Base-by-base conservation (phyloP, 92 coral and sea anemone genomes). In the Palythoa caribaeorum region DNA sequence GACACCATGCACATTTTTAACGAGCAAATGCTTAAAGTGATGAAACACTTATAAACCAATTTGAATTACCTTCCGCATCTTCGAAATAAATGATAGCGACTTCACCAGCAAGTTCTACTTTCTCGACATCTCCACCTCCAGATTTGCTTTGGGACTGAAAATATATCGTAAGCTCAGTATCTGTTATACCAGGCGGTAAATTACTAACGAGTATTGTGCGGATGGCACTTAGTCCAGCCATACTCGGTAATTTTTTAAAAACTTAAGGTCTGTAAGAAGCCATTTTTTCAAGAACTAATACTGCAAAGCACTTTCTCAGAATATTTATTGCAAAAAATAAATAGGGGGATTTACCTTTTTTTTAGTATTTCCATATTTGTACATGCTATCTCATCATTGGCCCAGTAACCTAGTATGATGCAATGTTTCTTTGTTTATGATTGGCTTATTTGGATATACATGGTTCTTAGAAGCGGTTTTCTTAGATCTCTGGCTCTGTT, bases 71-170 rank as follows among this genome's bases (percentile, higher is more conserved):
- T 28, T 28, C 28, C 28, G 28, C 28, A 28, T 28, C 28, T 28
- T 28, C 28, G 28, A 28, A 28, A 28, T 28, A 28, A 28, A 28
- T 28, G 28, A 28, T 28, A 28, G 28, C 28, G 28, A 28, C 28
- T 28, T 28, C 28, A 7, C n/a, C 17, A 1, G 83, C 11, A 53
- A 78, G 11, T 13, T 78, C 13, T 39, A 78, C 83, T 6, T 38
- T 76, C 38, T 84, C 89, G 8, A 84, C 76, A 62, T 89, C 89
- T 13, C 92, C 92, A 10, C 89, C 92, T 9, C 92, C 92, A 78
- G 92, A 84, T 19, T 77, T 76, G 76, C 21, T 84, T 2, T 20
- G 35, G 38, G 81, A 76, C 50, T 89, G 88, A 54, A 89, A 89
- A 69, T 76, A 77, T 17, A 76, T 60, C 37, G 73, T 62, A n/a